A percentile compares a stretch with the other conserved stretches of the same genome.
phyloP scores from a whole-genome alignment of 2,113 vertebrate species.

The Hyperoodon ampullatus region DNA sequence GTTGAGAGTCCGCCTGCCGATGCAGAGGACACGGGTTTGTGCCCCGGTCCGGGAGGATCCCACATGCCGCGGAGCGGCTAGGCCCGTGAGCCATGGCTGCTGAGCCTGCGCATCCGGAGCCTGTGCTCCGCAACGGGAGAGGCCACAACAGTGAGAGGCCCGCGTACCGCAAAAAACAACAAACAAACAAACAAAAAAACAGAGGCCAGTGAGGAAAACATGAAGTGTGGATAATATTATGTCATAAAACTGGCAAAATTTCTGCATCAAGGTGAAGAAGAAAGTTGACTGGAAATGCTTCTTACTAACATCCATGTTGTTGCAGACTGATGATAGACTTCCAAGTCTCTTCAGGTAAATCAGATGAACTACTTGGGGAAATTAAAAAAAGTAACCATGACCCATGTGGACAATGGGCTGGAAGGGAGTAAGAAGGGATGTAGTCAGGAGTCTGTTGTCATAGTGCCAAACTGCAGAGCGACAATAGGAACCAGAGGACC shows the following conservation, averaged over 20 bases:
- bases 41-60: no score
- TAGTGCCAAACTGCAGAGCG: background rate
- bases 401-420: background rate
- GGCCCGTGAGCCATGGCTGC: no score
- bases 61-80: no score
- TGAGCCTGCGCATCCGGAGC: no score
- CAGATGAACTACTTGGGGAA: constrained; percentile 6
- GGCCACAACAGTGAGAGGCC: no score
- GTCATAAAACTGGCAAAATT: background rate
- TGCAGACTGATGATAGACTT: background rate
- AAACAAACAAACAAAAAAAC: background rate
- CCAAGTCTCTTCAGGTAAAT: background rate
- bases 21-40: no score
- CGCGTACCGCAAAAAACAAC: no score
- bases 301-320: background rate
- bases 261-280: background rate
- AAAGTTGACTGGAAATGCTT: background rate
- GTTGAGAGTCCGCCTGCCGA: no score
- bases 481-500: background rate
- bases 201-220: background rate
- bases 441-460: background rate
- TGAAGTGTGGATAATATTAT: background rate
- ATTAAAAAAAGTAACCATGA: background rate
- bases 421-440: background rate
- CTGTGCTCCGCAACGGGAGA: no score